Percentiles rank a stretch among this genome's conserved stretches.
Evolutionary conservation across 1,140 invertebrate genomes (phyloP).

Genomic region (Helicorthomorpha holstii): DNA sequence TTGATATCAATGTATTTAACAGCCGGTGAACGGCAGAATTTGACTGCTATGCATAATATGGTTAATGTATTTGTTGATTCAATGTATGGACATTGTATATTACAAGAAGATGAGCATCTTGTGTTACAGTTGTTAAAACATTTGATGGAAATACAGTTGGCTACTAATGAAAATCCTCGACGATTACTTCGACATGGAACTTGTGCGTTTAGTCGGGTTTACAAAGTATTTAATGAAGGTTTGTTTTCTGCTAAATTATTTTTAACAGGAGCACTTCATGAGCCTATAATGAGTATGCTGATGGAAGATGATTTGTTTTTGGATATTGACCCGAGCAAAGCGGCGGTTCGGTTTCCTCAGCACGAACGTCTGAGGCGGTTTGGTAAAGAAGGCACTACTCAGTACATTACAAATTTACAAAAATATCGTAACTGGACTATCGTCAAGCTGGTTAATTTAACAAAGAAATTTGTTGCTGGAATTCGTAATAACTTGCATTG

Average conservation of each 20-base stretch:
- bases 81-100: conserved; percentile 62
- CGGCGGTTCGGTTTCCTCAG: conserved; percentile 48
- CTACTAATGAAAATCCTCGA: conserved; percentile 62
- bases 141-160: conserved; percentile 66
- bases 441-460: conserved; percentile 60
- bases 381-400: conserved; percentile 48
- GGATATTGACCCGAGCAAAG: conserved; percentile 81
- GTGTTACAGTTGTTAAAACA: conserved; percentile 50
- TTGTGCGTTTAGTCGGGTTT: conserved; percentile 76
- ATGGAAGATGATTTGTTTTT: conserved; percentile 84
- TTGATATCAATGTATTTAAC: conserved; percentile 60
- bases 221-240: conserved; percentile 76
- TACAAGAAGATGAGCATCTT: conserved; percentile 60
- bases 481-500: conserved; percentile 74
- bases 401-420: conserved; percentile 50
- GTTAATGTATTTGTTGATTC: conserved; percentile 57
- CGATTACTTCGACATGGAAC: conserved; percentile 62
- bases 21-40: conserved; percentile 45
- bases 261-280: conserved; percentile 74
- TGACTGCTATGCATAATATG: conserved; percentile 41
- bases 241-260: conserved; percentile 78
- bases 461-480: conserved; percentile 63
- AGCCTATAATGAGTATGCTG: conserved; percentile 78
- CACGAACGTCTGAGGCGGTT: conserved; percentile 56
- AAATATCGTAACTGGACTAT: conserved; percentile 59